Percentiles rank a stretch among this genome's conserved stretches.
These are phyloP conservation scores for Adineta ricciae DNA, from an alignment of 2,888 invertebrate species.

Conservation along the genomic window DNA sequence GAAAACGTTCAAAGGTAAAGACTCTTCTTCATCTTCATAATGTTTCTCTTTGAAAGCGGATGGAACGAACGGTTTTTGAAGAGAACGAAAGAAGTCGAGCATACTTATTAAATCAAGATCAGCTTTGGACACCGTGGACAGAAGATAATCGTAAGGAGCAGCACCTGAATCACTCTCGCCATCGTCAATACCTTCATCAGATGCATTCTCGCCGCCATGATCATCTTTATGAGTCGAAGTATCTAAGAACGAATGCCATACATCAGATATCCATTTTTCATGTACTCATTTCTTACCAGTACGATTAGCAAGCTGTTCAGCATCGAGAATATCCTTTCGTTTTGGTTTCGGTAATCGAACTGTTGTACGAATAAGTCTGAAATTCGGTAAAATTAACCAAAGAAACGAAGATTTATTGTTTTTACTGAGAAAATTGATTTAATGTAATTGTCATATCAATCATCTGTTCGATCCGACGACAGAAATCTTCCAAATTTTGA, in stretches of 20 bases:
- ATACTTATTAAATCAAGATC: constrained; percentile 31
- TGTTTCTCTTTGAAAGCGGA: constrained; percentile 38
- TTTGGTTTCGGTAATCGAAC: constrained; percentile 28
- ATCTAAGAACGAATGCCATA: neutral
- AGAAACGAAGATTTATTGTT: neutral
- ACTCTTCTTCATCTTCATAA: constrained; percentile 43
- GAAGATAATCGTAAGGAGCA: neutral
- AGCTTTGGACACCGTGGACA: constrained; percentile 25
- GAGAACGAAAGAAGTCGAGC: neutral
- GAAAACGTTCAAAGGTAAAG: constrained; percentile 43
- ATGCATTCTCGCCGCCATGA: neutral
- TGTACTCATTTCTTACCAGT: neutral
- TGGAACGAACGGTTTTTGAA: constrained; percentile 32
- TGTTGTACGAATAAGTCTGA: neutral
- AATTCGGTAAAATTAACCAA: neutral
- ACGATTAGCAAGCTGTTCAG: neutral
- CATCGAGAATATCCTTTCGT: constrained; percentile 20
- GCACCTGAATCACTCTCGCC: neutral
- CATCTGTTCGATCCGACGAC: constrained; percentile 17
- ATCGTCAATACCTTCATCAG: constrained; percentile 15
- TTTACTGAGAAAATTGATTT: constrained; percentile 25
- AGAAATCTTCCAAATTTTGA: constrained; percentile 30
- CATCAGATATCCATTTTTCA: too few relatives aligned
- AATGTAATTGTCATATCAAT: constrained; percentile 27
- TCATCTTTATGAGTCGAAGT: neutral